Evolutionary conservation across 1,140 invertebrate genomes (phyloP).

Genomic region (Sitobion miscanthi): DNA sequence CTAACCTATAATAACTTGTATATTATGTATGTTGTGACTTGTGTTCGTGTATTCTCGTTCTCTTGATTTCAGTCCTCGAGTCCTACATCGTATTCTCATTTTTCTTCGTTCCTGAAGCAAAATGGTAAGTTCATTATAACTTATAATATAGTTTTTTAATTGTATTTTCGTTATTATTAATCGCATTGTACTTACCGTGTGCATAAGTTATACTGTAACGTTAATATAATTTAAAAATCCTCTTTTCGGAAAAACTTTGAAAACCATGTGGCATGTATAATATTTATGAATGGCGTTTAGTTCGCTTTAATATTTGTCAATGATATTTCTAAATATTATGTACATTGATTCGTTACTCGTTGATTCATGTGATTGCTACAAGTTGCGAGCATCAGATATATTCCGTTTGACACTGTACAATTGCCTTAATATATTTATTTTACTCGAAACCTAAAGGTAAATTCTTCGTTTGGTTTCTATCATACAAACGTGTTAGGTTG

Average conservation of each 20-base stretch:
- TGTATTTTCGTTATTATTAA: neutral
- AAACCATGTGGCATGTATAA: constrained; percentile 4
- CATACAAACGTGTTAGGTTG: neutral
- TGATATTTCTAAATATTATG: neutral
- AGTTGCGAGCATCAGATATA: neutral
- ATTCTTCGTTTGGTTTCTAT: neutral
- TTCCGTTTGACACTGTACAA: neutral
- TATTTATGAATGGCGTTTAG: neutral
- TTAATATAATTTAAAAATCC: neutral
- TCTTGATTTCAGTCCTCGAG: neutral
- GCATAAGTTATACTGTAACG: neutral
- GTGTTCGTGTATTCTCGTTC: neutral
- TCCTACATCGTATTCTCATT: neutral
- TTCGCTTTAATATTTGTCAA: neutral
- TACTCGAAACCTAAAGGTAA: neutral
- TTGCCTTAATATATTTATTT: neutral
- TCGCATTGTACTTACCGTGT: neutral
- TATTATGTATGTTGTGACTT: neutral
- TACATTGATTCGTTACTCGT: neutral
- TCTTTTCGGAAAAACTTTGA: neutral
- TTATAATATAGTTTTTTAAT: neutral
- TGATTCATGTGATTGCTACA: neutral
- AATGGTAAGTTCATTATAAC: constrained; percentile 30
- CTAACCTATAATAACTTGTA: constrained; percentile 4
- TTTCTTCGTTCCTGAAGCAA: constrained; percentile 28